Evolutionary conservation across 2,888 invertebrate genomes (phyloP).

Genomic region (Apantesis nais): DNA sequence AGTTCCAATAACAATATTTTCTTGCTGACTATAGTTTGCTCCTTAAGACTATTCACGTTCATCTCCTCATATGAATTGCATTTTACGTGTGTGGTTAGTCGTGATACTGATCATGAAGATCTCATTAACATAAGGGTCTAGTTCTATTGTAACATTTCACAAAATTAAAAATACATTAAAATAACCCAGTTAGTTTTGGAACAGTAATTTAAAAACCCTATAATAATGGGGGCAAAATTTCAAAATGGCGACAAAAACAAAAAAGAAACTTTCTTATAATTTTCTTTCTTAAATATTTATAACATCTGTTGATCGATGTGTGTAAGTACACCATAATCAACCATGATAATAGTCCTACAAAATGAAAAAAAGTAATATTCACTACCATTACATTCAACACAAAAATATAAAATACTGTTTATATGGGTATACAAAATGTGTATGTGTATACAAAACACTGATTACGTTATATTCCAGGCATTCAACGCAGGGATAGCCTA

Average conservation of each 20-base stretch:
- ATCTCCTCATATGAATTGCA: neutral
- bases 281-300: too few species aligned
- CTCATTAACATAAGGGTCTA: neutral
- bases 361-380: neutral
- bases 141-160: neutral
- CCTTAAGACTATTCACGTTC: neutral
- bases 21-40: too few species aligned
- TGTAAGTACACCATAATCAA: too few species aligned
- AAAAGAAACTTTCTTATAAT: too few species aligned
- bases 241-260: too few species aligned
- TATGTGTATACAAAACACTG: neutral
- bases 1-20: too few species aligned
- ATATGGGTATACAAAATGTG: too few species aligned
- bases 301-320: too few species aligned
- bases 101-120: neutral
- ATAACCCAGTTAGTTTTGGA: neutral
- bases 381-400: neutral
- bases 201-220: too few species aligned
- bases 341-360: neutral
- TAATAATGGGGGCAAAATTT: too few species aligned
- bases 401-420: neutral
- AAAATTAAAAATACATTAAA: neutral
- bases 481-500: conserved; percentile 61
- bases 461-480: neutral
- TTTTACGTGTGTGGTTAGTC: neutral